Evolutionary conservation across 92 coral and sea anemone genomes (phyloP).

Genomic region (Palythoa caribaeorum): DNA sequence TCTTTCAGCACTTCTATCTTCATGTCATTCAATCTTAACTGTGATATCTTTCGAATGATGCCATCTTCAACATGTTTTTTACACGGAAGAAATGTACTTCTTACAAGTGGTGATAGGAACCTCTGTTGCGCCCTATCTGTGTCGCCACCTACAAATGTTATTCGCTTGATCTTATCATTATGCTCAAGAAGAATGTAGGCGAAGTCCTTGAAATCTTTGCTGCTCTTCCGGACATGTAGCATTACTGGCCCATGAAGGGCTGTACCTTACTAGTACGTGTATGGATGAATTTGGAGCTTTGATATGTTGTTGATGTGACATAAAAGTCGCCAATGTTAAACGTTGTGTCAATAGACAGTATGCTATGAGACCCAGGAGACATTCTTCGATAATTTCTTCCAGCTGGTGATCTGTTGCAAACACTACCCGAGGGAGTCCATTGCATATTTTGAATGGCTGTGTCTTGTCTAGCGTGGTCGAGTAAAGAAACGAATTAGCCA

Average conservation of each 20-base stretch:
- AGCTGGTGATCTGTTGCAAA: constrained; percentile 50
- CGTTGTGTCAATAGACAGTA: constrained; percentile 55
- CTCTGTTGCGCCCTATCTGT: no score
- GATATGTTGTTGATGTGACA: constrained; percentile 41
- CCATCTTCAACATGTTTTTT: no score
- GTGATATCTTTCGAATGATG: no score
- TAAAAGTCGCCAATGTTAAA: constrained; percentile 61
- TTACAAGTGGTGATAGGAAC: constrained; percentile 9
- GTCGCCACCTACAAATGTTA: no score
- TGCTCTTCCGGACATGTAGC: constrained; percentile 35
- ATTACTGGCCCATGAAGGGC: constrained; percentile 61
- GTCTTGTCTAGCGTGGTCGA: constrained; percentile 17
- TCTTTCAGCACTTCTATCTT: no score
- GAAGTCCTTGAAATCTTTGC: background rate
- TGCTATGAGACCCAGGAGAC: constrained; percentile 46
- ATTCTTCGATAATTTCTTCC: constrained; percentile 52
- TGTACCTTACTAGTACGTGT: constrained; percentile 46
- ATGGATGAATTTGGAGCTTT: constrained; percentile 28
- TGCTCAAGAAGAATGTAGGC: no score
- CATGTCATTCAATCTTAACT: no score
- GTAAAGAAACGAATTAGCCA: background rate
- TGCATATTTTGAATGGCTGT: constrained; percentile 14
- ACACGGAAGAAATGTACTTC: no score
- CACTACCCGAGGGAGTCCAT: constrained; percentile 33
- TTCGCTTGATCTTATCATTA: no score